Evolutionary conservation across 1,140 invertebrate genomes (phyloP).

Genomic region (honey bee (Apis mellifera)): Amel_HAv3.1 CM009942.2:5098501-5099000

Average conservation of each 20-base stretch:
- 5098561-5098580: too few species aligned
- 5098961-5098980: not conserved
- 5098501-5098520: too few species aligned
- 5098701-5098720: not conserved
- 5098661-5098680: not conserved
- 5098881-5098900: conserved; percentile 34
- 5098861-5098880: conserved; percentile 63
- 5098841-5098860: conserved; percentile 55
- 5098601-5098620: too few species aligned
- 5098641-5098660: not conserved
- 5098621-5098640: too few species aligned
- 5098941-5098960: conserved; percentile 49
- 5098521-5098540: too few species aligned
- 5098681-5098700: not conserved
- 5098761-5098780: conserved; percentile 37
- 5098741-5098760: conserved; percentile 32
- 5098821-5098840: conserved; percentile 61
- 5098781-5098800: conserved; percentile 53
- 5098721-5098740: conserved; percentile 23
- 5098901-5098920: conserved; percentile 53
- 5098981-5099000: not conserved
- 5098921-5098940: conserved; percentile 1
- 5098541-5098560: too few species aligned
- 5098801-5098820: conserved; percentile 42
- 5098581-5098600: too few species aligned